Conservation (phyloP, 2,888 invertebrate genomes). For the Busseola fusca region DNA sequence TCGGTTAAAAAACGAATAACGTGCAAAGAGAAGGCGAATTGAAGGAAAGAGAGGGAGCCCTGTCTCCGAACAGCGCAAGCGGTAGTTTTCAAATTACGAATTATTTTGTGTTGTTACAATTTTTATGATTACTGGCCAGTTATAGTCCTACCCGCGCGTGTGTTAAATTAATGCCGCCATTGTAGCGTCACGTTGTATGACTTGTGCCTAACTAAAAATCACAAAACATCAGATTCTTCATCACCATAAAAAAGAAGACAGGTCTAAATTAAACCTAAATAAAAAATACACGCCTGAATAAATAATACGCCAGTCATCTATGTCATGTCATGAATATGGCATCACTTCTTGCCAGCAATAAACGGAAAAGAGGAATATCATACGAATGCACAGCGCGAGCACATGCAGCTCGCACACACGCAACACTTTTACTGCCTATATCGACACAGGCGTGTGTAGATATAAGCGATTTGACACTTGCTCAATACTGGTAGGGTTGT, state of each 20-base stretch:
- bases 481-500: conserved; percentile 73
- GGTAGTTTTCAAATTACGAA: not conserved
- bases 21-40: not conserved
- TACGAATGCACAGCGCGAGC: conserved; percentile 54
- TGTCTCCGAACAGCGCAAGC: not conserved
- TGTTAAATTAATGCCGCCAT: not conserved
- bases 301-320: conserved; percentile 7
- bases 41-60: not conserved
- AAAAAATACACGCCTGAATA: conserved; percentile 10
- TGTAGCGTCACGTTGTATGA: not conserved
- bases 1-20: not conserved
- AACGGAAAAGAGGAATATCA: conserved; percentile 56
- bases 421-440: conserved; percentile 57
- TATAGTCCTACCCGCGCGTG: not conserved
- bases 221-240: not conserved
- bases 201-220: not conserved
- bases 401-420: conserved; percentile 62
- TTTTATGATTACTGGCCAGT: not conserved
- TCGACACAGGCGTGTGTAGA: conserved; percentile 61
- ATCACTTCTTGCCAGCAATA: conserved; percentile 41
- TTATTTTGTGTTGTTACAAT: not conserved
- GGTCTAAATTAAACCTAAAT: not conserved
- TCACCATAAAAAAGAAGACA: not conserved
- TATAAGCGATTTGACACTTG: conserved; percentile 78
- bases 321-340: conserved; percentile 10